Conservation (phyloP, 2,797 vertebrate genomes). For the Pachyuromys duprasi region DNA sequence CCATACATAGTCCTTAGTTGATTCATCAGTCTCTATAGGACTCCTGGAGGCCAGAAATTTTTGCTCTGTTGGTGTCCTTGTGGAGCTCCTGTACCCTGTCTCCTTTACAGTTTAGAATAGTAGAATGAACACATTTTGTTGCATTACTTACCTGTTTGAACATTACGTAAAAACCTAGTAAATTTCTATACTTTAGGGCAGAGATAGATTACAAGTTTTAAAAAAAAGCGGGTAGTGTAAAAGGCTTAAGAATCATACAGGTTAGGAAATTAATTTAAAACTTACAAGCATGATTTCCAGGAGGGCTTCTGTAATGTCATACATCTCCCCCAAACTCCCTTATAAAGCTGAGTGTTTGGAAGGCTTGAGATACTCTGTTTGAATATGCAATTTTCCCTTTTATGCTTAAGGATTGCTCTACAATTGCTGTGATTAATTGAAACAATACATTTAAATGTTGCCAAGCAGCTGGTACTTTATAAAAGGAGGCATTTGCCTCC, state of each 20-base stretch:
- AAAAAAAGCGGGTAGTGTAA: conserved; percentile 44
- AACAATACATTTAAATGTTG: conserved; percentile 84
- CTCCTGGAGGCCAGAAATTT: too few relatives aligned
- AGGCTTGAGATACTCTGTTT: conserved; percentile 51
- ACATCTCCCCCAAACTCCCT: conserved; percentile 22
- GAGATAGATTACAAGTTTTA: conserved; percentile 2
- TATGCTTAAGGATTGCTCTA: conserved; percentile 78
- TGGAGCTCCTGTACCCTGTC: neutral
- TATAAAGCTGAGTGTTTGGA: conserved; percentile 30
- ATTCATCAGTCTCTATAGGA: too few relatives aligned
- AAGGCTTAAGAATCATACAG: conserved; percentile 59
- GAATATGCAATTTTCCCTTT: conserved; percentile 80
- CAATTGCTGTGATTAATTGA: conserved; percentile 83
- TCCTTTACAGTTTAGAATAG: neutral
- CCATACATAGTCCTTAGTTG: too few relatives aligned
- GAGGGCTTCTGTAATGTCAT: conserved; percentile 21
- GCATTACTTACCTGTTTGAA: neutral
- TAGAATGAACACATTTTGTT: neutral
- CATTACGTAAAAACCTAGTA: neutral
- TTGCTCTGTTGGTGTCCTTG: too few relatives aligned
- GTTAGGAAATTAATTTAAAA: conserved; percentile 63
- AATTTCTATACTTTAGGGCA: neutral
- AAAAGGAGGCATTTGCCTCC: conserved; percentile 71
- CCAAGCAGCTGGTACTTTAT: conserved; percentile 76
- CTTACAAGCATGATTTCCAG: conserved; percentile 62